A percentile compares a stretch with the other conserved stretches of the same genome.
Conservation (phyloP, 2,888 invertebrate species). For the Erebia ligea region DNA sequence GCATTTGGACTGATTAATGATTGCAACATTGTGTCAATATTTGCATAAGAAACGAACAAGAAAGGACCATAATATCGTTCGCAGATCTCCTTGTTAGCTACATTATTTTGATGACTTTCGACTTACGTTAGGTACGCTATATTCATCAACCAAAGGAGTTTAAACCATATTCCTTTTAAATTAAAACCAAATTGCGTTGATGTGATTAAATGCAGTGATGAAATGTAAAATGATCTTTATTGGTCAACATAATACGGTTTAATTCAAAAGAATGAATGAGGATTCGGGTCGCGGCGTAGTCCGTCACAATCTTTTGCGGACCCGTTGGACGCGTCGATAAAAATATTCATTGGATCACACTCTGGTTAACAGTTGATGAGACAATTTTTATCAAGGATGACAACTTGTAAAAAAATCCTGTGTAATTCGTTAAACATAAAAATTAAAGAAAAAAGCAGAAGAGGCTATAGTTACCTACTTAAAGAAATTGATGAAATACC, state of each 20-base stretch:
- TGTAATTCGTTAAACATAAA: background rate
- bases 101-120: conserved; percentile 69
- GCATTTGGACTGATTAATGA: conserved; percentile 77
- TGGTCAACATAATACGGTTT: conserved; percentile 44
- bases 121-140: conserved; percentile 55
- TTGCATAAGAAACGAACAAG: conserved; percentile 81
- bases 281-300: conserved; percentile 48
- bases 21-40: conserved; percentile 78
- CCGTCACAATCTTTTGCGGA: conserved; percentile 52
- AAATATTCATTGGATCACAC: conserved; percentile 81
- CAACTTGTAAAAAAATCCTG: conserved; percentile 4
- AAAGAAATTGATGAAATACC: background rate
- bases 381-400: conserved; percentile 67
- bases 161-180: conserved; percentile 41
- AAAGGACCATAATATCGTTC: conserved; percentile 69
- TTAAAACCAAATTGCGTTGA: conserved; percentile 35
- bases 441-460: background rate
- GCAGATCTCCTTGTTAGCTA: conserved; percentile 65
- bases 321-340: conserved; percentile 77
- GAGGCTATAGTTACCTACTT: background rate
- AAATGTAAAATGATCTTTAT: conserved; percentile 47
- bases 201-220: background rate
- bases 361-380: conserved; percentile 78
- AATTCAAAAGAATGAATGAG: conserved; percentile 41
- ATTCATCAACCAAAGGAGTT: background rate